Conservation (phyloP, 2,888 invertebrate genomes). For the Malachius bipustulatus region DNA sequence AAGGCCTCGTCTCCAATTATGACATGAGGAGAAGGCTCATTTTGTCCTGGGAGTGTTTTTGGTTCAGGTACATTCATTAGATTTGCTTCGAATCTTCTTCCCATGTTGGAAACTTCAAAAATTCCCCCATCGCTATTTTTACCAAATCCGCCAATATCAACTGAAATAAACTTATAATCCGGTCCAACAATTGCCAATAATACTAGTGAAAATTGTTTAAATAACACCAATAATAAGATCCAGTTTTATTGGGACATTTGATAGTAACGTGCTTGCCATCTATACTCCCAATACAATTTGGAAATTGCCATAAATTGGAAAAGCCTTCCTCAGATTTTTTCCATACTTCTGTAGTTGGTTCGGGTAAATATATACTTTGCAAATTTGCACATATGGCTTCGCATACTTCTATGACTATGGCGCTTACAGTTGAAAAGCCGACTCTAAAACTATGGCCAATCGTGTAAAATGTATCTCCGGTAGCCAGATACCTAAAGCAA, state of each 20-base stretch:
- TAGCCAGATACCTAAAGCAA: slow-evolving; percentile 3
- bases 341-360: slow-evolving; percentile 1
- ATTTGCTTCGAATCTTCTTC: slow-evolving; percentile 8
- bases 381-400: neutral
- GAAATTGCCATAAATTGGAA: neutral
- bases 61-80: slow-evolving; percentile 11
- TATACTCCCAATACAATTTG: slow-evolving; percentile 10
- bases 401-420: neutral
- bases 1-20: slow-evolving; percentile 15
- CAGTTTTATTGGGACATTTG: slow-evolving; percentile 8
- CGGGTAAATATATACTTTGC: slow-evolving; percentile 4
- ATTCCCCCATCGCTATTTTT: slow-evolving; percentile 8
- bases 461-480: slow-evolving; percentile 3
- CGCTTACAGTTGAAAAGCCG: slow-evolving; percentile 4
- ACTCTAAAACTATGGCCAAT: slow-evolving; percentile 6
- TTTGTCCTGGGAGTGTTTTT: slow-evolving; percentile 11
- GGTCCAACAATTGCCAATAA: slow-evolving; percentile 9
- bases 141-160: slow-evolving; percentile 7
- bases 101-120: slow-evolving; percentile 14
- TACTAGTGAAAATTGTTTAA: slow-evolving; percentile 6
- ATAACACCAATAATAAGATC: no score
- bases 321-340: slow-evolving; percentile 1
- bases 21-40: slow-evolving; percentile 10
- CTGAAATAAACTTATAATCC: slow-evolving; percentile 4
- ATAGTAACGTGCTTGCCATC: slow-evolving; percentile 9